phyloP scores from a whole-genome alignment of 2,113 vertebrate genomes.

The Melanocharis versteri region DNA sequence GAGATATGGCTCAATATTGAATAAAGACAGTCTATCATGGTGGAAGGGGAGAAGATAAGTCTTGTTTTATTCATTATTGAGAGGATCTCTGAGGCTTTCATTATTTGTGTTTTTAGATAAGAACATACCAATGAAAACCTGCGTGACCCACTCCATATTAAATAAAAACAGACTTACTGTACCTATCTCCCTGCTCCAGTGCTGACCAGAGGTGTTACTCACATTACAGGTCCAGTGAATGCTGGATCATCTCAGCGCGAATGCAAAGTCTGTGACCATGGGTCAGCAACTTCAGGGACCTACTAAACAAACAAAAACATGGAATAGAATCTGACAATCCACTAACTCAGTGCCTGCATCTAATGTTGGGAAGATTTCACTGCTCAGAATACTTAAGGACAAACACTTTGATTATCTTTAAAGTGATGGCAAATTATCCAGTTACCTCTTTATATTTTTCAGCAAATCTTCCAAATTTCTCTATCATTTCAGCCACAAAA shows the following conservation, averaged over 20 bases:
- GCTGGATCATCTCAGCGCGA: slow-evolving; percentile 62
- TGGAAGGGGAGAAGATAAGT: slow-evolving; percentile 49
- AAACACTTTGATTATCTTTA: background rate
- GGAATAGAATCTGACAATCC: slow-evolving; percentile 51
- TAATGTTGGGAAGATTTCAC: slow-evolving; percentile 13
- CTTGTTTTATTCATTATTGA: slow-evolving; percentile 70
- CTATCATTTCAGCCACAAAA: slow-evolving; percentile 98
- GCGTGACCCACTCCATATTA: slow-evolving; percentile 64
- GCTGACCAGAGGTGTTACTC: slow-evolving; percentile 69
- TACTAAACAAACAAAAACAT: slow-evolving; percentile 69
- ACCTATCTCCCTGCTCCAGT: slow-evolving; percentile 69
- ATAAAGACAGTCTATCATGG: slow-evolving; percentile 39
- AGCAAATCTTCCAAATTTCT: slow-evolving; percentile 94
- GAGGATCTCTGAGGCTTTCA: slow-evolving; percentile 69
- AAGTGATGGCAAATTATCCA: slow-evolving; percentile 25
- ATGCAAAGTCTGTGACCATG: slow-evolving; percentile 62
- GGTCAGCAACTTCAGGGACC: slow-evolving; percentile 66
- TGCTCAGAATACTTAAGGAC: background rate
- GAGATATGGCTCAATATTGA: slow-evolving; percentile 57
- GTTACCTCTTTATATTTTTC: slow-evolving; percentile 95
- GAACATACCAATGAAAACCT: slow-evolving; percentile 58
- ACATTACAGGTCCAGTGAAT: slow-evolving; percentile 67
- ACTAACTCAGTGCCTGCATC: slow-evolving; percentile 22
- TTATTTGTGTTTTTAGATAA: slow-evolving; percentile 36
- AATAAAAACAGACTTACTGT: slow-evolving; percentile 68